A percentile compares a stretch with the other conserved stretches of the same genome.
Conservation (phyloP, 2,797 vertebrate species). For the Remorina albescens region DNA sequence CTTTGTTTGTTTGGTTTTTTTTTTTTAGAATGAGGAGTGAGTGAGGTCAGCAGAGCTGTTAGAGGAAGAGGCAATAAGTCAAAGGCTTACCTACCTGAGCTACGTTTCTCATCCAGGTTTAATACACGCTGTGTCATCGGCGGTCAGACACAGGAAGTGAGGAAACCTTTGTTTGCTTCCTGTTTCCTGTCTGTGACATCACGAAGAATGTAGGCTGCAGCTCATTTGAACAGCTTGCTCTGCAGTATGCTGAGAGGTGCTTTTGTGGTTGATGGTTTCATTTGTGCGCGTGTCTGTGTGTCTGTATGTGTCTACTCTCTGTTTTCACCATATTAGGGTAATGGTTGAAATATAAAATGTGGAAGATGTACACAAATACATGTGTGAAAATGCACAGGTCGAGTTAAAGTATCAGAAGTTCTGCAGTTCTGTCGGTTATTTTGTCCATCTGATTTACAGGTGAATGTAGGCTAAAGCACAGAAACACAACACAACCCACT, state of each 20-base stretch:
- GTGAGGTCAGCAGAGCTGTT: conserved; percentile 14
- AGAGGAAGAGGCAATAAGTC: conserved; percentile 19
- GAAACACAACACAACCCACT: too few species aligned
- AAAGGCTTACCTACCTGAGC: conserved; percentile 36
- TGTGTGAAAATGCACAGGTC: too few species aligned
- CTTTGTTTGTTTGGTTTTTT: too few species aligned
- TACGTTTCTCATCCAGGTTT: conserved; percentile 13
- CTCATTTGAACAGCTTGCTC: conserved; percentile 38
- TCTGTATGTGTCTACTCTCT: conserved; percentile 25
- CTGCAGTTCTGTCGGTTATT: not conserved
- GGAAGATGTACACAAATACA: not conserved
- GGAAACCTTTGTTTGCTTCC: conserved; percentile 77
- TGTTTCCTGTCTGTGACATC: conserved; percentile 79
- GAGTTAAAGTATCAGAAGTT: too few species aligned
- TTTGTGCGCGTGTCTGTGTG: conserved; percentile 1
- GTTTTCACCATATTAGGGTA: conserved; percentile 69
- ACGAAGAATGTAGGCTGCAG: conserved; percentile 40
- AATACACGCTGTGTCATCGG: conserved; percentile 47
- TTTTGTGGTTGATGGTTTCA: conserved; percentile 45
- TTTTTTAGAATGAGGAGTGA: not conserved
- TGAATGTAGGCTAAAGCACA: not conserved
- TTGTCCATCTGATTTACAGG: not conserved
- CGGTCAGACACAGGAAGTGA: conserved; percentile 69
- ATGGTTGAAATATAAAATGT: conserved; percentile 1
- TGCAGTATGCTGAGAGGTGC: conserved; percentile 59